Conservation (phyloP, 2,797 vertebrate genomes). For the Neosilurus mollespiculum region DNA sequence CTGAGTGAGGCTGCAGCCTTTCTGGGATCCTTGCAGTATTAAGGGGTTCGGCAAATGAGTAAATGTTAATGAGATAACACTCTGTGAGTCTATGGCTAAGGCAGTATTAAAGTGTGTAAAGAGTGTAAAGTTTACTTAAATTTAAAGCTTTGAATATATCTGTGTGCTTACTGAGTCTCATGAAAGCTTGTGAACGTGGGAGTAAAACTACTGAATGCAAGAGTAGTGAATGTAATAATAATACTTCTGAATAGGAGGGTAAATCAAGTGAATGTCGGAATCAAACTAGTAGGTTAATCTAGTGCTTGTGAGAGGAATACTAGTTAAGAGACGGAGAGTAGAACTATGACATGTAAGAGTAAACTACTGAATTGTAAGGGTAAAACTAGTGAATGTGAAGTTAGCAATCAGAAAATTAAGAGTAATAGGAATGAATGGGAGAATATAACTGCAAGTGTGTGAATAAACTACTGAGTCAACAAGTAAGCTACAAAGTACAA, state of each 20-base stretch:
- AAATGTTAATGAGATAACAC: no score
- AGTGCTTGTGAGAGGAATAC: no score
- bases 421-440: background rate
- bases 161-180: background rate
- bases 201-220: background rate
- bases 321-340: no score
- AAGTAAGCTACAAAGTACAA: no score
- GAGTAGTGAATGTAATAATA: background rate
- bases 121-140: no score
- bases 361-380: background rate
- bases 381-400: background rate
- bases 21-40: no score
- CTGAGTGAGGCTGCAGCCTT: no score
- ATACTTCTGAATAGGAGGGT: background rate
- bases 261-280: background rate
- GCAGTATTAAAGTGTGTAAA: no score
- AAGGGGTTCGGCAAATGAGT: no score
- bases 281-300: background rate
- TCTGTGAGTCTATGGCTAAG: no score
- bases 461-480: background rate
- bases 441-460: background rate
- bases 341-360: background rate
- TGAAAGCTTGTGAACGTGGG: background rate
- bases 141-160: no score
- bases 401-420: no score